Evolutionary conservation across 2,888 invertebrate species (phyloP).

Genomic region (Tillus elongatus): DNA sequence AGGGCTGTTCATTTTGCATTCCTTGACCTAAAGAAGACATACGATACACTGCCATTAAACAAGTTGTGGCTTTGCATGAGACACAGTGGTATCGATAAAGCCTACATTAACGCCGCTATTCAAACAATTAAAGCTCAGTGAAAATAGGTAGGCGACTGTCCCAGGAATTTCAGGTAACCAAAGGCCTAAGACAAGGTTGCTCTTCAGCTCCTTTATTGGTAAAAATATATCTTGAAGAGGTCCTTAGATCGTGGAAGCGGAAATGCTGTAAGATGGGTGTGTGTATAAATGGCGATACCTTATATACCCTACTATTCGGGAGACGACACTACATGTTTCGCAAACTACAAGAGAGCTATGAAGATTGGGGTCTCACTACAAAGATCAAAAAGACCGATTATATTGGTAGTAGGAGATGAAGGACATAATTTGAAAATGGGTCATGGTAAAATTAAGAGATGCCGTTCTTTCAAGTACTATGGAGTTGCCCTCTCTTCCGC

Average conservation of each 20-base stretch:
- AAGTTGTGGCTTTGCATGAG: slow-evolving; percentile 3
- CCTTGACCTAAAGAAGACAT: slow-evolving; percentile 1
- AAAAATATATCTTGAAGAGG: not conserved
- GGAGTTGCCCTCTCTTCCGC: too few relatives aligned
- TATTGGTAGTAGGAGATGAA: too few relatives aligned
- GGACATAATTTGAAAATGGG: too few relatives aligned
- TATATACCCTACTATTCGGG: not conserved
- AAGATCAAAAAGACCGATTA: not conserved
- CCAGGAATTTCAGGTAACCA: not conserved
- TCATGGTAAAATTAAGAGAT: too few relatives aligned
- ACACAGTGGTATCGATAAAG: slow-evolving; percentile 1
- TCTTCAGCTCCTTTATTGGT: too few relatives aligned
- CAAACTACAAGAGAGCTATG: slow-evolving; percentile 3
- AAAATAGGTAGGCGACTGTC: not conserved
- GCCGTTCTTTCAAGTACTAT: too few relatives aligned
- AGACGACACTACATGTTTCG: slow-evolving; percentile 3
- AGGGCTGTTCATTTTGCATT: slow-evolving; percentile 1
- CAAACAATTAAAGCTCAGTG: too few relatives aligned
- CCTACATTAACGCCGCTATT: not conserved
- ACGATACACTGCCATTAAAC: slow-evolving; percentile 2
- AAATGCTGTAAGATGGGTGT: not conserved
- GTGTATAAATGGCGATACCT: slow-evolving; percentile 3
- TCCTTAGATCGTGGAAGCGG: not conserved
- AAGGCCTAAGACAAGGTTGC: slow-evolving; percentile 4
- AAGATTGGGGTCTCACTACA: slow-evolving; percentile 4